Percentiles rank a stretch among this genome's conserved stretches.
phyloP scores from a whole-genome alignment of 2,888 invertebrate genomes.

The Dromius quadrimaculatus region DNA sequence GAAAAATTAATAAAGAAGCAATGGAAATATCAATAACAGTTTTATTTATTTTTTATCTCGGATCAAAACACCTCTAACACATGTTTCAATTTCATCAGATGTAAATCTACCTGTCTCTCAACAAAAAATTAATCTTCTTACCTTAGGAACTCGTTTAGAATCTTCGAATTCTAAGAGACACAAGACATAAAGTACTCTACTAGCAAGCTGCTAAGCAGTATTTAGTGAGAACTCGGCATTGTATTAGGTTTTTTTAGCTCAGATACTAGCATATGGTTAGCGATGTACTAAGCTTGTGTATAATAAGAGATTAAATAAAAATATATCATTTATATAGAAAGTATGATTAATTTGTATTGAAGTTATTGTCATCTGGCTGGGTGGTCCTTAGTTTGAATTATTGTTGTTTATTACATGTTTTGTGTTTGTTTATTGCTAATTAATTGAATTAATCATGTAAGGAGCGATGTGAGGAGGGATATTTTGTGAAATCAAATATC shows the following conservation, averaged over 20 bases:
- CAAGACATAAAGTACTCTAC: neutral
- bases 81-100: too few relatives aligned
- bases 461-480: neutral
- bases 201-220: slow-evolving; percentile 4
- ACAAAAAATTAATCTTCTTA: too few relatives aligned
- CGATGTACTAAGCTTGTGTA: neutral
- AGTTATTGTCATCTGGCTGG: neutral
- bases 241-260: neutral
- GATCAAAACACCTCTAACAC: too few relatives aligned
- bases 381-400: neutral
- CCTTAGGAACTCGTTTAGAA: too few relatives aligned
- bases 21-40: too few relatives aligned
- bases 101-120: too few relatives aligned
- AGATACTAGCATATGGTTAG: slow-evolving; percentile 1
- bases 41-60: too few relatives aligned
- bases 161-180: neutral
- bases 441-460: neutral
- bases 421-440: neutral
- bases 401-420: neutral
- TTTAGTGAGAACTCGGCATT: slow-evolving; percentile 3
- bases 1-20: too few relatives aligned
- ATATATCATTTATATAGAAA: neutral
- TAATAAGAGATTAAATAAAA: neutral
- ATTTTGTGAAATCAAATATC: too few relatives aligned
- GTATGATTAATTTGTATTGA: neutral